Evolutionary conservation across 2,797 vertebrate genomes (phyloP), one percentile per base, ranked within the genome.

Genomic region (Mallotus villosus): DNA sequence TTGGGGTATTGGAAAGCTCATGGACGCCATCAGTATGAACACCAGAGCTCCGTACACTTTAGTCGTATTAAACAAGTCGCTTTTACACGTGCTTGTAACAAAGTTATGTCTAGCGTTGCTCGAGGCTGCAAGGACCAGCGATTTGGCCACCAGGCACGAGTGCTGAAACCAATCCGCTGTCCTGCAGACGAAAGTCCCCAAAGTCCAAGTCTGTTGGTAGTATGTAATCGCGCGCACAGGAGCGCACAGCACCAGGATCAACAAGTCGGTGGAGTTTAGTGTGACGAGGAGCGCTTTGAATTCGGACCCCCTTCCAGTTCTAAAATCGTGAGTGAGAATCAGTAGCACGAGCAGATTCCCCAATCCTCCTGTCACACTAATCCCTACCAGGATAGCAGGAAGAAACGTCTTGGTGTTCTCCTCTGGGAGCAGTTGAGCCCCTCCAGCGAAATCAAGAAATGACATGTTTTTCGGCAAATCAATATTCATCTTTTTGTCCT

Each of bases 111-210:
- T 85, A 57, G 91, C 92, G 29, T 82, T 86, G 7, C 86, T 91
- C 29, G 91, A 88, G 4, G 82, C 88, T 0, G 90, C 91, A 1
- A 95, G 88, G 27, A 86, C 91, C 5, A 95, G 85, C 67, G 92
- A 92, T 86, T 94, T 95, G 1, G 89, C 92, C 0, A 89, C 80
- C 69, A 94, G 72, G 32, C 92, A 94, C 0, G 90, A 87, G 77
- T 94, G 92, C 41, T 95, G 93, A 72, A 95, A 90, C 93, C 94
- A 95, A 75, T 93, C 94, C 5, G 92, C 65, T 25, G 92, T 92
- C 75, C 83, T 88, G 84, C 94, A 95, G 1, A 90, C 77, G 17
- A 93, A 86, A 2, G 77, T 72, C 2, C 94, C 94, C 17, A 93
- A 68, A 4, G 87, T 88, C 94, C 94, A 94, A 7, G 86, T 87